phyloP scores from a whole-genome alignment of 2,797 vertebrate genomes.

The Lacerta agilis region DNA sequence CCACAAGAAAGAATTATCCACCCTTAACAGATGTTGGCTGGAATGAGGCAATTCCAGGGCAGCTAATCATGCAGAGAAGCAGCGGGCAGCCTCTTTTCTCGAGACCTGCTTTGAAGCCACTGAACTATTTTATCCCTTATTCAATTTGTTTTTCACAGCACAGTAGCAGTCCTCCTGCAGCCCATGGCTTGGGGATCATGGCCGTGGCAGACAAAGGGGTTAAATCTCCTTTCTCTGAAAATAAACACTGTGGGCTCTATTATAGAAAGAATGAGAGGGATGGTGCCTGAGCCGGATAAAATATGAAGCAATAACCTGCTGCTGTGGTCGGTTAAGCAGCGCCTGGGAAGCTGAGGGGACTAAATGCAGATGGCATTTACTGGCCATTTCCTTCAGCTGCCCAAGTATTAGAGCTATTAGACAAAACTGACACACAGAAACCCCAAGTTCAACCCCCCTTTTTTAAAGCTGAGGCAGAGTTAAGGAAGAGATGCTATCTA shows the following conservation, averaged over 20 bases:
- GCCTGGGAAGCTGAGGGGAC: background rate
- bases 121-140: background rate
- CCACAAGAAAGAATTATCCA: background rate
- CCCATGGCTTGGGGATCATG: background rate
- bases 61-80: background rate
- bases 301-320: constrained; percentile 9
- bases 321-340: background rate
- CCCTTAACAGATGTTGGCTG: background rate
- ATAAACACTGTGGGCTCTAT: background rate
- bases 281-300: background rate
- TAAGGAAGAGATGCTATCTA: background rate
- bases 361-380: background rate
- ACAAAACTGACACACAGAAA: background rate
- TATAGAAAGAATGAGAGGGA: background rate
- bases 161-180: background rate
- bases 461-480: too few species aligned
- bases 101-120: background rate
- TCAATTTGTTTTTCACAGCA: background rate
- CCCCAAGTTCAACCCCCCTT: background rate
- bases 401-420: constrained; percentile 1
- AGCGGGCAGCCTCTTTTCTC: background rate
- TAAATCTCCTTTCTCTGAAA: constrained; percentile 2
- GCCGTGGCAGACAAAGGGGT: background rate
- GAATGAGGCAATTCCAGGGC: background rate
- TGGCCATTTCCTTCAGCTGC: background rate